Conservation (phyloP, 2,113 vertebrate genomes). For the Syngnathoides biaculeatus region DNA sequence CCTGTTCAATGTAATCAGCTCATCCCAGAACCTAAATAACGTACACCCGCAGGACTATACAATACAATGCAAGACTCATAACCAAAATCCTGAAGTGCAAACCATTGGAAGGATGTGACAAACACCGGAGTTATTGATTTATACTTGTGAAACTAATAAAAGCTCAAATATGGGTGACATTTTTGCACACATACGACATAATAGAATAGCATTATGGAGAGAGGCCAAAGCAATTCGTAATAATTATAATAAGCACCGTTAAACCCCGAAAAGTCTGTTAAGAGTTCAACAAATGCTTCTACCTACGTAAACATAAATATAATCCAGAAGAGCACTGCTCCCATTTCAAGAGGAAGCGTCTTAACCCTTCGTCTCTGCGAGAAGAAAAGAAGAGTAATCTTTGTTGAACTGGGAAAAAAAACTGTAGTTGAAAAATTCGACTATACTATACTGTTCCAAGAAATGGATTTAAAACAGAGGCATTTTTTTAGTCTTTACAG, state of each 20-base stretch:
- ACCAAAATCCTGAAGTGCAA: not conserved
- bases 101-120: not conserved
- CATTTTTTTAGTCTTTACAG: too few relatives aligned
- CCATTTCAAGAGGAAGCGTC: constrained; percentile 38
- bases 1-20: constrained; percentile 71
- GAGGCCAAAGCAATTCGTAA: not conserved
- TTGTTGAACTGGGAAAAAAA: constrained; percentile 30
- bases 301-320: constrained; percentile 27
- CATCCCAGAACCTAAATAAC: constrained; percentile 56
- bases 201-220: not conserved
- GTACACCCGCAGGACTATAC: not conserved
- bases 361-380: constrained; percentile 41
- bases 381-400: constrained; percentile 58
- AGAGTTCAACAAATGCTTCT: constrained; percentile 30
- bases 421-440: too few relatives aligned
- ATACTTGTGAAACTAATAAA: not conserved
- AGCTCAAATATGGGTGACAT: not conserved
- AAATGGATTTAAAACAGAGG: too few relatives aligned
- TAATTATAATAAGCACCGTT: not conserved
- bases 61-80: not conserved
- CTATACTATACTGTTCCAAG: too few relatives aligned
- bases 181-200: not conserved
- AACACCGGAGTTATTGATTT: not conserved
- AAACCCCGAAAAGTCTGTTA: constrained; percentile 11
- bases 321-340: constrained; percentile 25